phyloP scores from a whole-genome alignment of 92 coral and sea anemone species.

The Porites divaricata region DNA sequence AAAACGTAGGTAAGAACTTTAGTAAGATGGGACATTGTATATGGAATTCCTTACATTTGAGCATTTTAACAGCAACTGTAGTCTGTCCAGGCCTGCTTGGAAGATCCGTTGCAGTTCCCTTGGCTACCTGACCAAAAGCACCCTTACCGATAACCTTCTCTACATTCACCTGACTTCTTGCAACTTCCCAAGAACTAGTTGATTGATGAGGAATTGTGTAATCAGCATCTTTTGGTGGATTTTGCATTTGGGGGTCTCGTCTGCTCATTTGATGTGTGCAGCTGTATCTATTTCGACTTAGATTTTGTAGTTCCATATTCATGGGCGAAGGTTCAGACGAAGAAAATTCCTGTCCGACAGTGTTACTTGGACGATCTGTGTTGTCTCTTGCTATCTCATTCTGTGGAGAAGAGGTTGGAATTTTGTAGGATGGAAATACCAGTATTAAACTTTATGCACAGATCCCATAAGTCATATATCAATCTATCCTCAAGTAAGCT shows the following conservation, averaged over 20 bases:
- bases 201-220: constrained; percentile 24
- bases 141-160: constrained; percentile 52
- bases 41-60: constrained; percentile 18
- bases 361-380: too few species aligned
- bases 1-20: too few species aligned
- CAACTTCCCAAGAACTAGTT: constrained; percentile 49
- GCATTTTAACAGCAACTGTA: constrained; percentile 58
- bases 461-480: too few species aligned
- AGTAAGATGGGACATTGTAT: too few species aligned
- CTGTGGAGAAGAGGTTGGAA: background rate
- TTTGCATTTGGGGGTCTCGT: background rate
- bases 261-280: background rate
- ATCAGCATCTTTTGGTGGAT: background rate
- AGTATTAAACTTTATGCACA: too few species aligned
- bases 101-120: constrained; percentile 35
- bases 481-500: too few species aligned
- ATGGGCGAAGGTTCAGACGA: background rate
- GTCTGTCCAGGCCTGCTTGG: constrained; percentile 6
- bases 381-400: background rate
- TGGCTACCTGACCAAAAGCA: constrained; percentile 59
- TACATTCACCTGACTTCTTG: constrained; percentile 14
- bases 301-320: background rate
- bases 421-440: too few species aligned
- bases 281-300: background rate
- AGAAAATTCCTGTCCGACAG: too few species aligned